Evolutionary conservation across 2,113 vertebrate species (phyloP).

Genomic region (Saimiri boliviensis): DNA sequence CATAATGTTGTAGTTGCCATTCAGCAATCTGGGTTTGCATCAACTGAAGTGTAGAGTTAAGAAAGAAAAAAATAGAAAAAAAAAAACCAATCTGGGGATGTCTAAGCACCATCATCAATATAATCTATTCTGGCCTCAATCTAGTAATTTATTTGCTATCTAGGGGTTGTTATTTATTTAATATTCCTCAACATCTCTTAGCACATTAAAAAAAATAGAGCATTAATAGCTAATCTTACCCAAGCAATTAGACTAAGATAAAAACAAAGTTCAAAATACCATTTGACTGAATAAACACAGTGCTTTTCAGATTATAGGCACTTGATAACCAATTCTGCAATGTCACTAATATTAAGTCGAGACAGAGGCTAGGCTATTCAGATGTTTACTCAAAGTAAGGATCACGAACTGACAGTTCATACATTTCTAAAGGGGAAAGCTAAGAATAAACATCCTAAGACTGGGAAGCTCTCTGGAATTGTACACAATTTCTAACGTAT

Average conservation of each 20-base stretch:
- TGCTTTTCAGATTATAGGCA: neutral
- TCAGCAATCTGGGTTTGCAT: neutral
- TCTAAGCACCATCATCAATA: neutral
- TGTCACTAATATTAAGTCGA: neutral
- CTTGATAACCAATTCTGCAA: neutral
- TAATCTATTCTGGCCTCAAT: neutral
- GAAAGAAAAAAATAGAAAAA: neutral
- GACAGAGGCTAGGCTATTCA: neutral
- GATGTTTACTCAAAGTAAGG: neutral
- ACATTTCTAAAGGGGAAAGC: neutral
- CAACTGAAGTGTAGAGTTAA: neutral
- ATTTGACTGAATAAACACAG: neutral
- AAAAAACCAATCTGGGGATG: neutral
- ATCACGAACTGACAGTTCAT: neutral
- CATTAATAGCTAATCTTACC: neutral
- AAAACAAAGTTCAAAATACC: neutral
- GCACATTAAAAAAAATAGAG: neutral
- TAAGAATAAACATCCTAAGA: accelerated
- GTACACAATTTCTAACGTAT: accelerated
- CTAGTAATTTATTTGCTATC: neutral
- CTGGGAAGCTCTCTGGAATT: neutral
- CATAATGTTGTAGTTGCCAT: accelerated
- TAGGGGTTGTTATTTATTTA: neutral
- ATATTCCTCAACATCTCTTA: neutral
- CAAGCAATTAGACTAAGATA: neutral